Conservation (phyloP, 2,888 invertebrate genomes). For the Cancer borealis region DNA sequence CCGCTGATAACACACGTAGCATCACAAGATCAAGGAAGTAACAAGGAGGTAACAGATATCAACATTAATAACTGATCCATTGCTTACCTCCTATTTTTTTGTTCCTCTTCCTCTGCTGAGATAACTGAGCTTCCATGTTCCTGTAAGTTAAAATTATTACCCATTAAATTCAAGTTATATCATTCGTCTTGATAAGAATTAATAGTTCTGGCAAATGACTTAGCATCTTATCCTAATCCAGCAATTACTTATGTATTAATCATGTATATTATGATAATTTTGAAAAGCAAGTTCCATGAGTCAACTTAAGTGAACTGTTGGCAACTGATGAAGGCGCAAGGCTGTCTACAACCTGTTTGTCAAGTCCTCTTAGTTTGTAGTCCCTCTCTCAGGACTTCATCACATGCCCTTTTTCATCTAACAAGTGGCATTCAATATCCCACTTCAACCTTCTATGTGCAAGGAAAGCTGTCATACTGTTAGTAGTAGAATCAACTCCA, state of each 20-base stretch:
- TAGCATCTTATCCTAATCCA: neutral
- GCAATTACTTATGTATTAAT: neutral
- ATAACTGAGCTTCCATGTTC: slow-evolving; percentile 75
- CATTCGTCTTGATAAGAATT: neutral
- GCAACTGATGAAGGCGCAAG: neutral
- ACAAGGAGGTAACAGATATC: neutral
- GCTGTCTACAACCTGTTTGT: no score
- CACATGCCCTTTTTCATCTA: no score
- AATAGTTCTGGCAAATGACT: neutral
- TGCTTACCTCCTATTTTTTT: slow-evolving; percentile 69
- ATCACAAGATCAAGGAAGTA: neutral
- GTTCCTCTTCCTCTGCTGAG: slow-evolving; percentile 72
- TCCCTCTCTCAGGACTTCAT: no score
- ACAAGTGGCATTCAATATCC: no score
- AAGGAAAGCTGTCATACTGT: no score
- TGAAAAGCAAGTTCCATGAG: neutral
- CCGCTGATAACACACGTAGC: neutral
- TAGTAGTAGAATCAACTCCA: no score
- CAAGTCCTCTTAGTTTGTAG: neutral
- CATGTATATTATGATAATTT: neutral
- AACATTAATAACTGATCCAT: neutral
- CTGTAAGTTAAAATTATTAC: slow-evolving; percentile 51
- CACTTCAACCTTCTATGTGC: no score
- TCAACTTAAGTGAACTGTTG: neutral
- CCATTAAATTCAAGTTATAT: neutral